Evolutionary conservation across 2,113 vertebrate species (phyloP).

Genomic region (Phylloscopus trochiloides): DNA sequence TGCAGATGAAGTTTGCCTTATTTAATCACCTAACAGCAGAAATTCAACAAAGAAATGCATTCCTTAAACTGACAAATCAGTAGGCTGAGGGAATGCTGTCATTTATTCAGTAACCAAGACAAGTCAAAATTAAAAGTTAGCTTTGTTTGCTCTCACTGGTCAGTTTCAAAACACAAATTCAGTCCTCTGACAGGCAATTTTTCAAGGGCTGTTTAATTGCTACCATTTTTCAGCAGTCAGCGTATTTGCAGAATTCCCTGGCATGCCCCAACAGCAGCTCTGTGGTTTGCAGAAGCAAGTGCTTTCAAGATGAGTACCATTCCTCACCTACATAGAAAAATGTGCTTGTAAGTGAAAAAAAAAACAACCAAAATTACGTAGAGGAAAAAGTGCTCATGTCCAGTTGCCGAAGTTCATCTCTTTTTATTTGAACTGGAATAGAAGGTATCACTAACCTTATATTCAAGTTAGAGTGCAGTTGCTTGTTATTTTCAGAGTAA

Average conservation of each 20-base stretch:
- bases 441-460: background rate
- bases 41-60: background rate
- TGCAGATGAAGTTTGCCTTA: background rate
- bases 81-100: background rate
- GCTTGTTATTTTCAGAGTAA: background rate
- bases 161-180: background rate
- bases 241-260: background rate
- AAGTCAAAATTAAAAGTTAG: background rate
- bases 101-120: background rate
- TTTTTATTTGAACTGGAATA: background rate
- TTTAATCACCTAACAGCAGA: background rate
- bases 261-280: background rate
- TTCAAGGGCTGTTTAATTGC: conserved; percentile 16
- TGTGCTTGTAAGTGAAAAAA: background rate
- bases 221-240: background rate
- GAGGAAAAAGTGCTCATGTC: background rate
- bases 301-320: conserved; percentile 36
- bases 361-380: background rate
- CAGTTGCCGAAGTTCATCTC: background rate
- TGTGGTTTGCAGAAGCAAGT: background rate
- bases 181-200: conserved; percentile 27
- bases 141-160: background rate
- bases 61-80: background rate
- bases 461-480: background rate
- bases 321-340: conserved; percentile 65